phyloP scores from a whole-genome alignment of 2,888 invertebrate species.

The Drosophila fungiperda region DNA sequence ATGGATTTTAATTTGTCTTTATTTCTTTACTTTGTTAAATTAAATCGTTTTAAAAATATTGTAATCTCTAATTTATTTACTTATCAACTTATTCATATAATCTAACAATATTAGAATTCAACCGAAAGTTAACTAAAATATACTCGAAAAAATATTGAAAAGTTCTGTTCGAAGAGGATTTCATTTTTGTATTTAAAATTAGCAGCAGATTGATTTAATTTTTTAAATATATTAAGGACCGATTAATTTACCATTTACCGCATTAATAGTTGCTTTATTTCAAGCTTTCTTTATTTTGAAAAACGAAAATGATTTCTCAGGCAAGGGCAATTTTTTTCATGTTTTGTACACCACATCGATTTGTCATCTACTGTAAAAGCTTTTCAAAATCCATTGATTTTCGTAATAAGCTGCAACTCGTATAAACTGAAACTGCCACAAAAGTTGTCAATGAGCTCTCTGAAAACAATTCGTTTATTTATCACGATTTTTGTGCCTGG shows the following conservation, averaged over 20 bases:
- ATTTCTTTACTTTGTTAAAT: not conserved
- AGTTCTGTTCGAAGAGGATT: not conserved
- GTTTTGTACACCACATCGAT: not conserved
- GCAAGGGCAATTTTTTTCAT: not conserved
- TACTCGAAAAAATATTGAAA: not conserved
- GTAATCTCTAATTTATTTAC: not conserved
- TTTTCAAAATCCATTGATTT: not conserved
- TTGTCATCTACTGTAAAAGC: not conserved
- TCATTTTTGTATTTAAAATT: not conserved
- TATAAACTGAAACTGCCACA: not conserved
- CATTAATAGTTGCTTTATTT: not conserved
- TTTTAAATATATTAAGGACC: not conserved
- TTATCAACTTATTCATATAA: too few species aligned
- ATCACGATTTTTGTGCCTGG: slow-evolving; percentile 4
- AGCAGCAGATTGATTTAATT: not conserved
- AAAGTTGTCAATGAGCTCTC: not conserved
- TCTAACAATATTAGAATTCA: too few species aligned
- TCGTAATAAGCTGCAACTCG: not conserved
- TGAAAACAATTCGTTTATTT: slow-evolving; percentile 1
- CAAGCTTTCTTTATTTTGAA: not conserved
- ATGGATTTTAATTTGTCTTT: not conserved
- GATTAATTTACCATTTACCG: not conserved
- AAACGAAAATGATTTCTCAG: not conserved
- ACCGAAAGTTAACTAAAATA: too few species aligned
- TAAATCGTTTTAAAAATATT: not conserved